phyloP scores from a whole-genome alignment of 2,113 vertebrate genomes.

The Pongo abelii region DNA sequence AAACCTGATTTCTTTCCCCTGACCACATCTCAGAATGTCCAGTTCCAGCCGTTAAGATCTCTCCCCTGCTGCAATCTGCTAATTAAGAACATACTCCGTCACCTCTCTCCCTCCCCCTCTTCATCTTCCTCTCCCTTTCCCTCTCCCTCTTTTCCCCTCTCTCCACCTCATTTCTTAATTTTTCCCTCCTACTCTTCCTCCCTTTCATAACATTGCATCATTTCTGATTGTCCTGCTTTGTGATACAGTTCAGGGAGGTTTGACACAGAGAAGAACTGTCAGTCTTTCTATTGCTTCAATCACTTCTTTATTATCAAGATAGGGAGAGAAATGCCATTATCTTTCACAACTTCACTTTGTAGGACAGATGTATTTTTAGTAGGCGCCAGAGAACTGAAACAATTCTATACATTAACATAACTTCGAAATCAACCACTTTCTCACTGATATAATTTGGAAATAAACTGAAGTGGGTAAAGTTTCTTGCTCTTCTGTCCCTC shows the following conservation, averaged over 20 bases:
- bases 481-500: background rate
- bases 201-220: slow-evolving; percentile 69
- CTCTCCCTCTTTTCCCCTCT: rapidly evolving
- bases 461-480: background rate
- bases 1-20: slow-evolving; percentile 78
- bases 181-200: background rate
- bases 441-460: background rate
- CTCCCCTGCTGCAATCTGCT: slow-evolving; percentile 73
- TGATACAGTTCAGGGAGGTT: slow-evolving; percentile 71
- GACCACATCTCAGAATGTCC: slow-evolving; percentile 75
- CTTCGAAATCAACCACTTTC: background rate
- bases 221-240: slow-evolving; percentile 73
- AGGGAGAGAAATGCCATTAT: slow-evolving; percentile 56
- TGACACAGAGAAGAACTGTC: slow-evolving; percentile 65
- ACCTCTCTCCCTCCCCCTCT: background rate
- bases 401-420: background rate
- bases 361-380: background rate
- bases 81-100: slow-evolving; percentile 79
- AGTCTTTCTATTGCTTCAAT: slow-evolving; percentile 65
- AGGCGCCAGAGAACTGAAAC: background rate
- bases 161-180: background rate
- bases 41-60: slow-evolving; percentile 71
- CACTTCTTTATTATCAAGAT: slow-evolving; percentile 60
- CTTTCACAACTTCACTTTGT: slow-evolving; percentile 56
- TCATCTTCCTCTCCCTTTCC: no score